Conservation (phyloP, 2,888 invertebrate species). For the Dryobota labecula region DNA sequence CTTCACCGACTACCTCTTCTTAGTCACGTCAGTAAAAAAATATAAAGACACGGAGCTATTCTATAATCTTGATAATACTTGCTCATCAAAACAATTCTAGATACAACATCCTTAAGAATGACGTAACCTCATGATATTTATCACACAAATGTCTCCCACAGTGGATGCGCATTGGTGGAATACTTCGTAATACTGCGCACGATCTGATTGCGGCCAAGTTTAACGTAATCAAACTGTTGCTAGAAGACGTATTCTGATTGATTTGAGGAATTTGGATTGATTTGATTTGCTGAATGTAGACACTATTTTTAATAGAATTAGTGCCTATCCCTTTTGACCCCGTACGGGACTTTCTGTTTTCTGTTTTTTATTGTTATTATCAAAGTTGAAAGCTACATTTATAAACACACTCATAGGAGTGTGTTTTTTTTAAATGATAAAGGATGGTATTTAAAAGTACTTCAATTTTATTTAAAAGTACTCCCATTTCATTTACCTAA, state of each 20-base stretch:
- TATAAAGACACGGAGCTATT: not conserved
- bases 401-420: too few species aligned
- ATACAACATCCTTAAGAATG: slow-evolving; percentile 46
- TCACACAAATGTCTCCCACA: slow-evolving; percentile 68
- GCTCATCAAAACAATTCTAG: slow-evolving; percentile 42
- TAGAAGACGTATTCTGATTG: slow-evolving; percentile 62
- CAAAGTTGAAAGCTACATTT: too few species aligned
- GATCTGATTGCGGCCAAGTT: slow-evolving; percentile 76
- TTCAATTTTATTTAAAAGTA: too few species aligned
- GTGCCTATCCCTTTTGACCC: too few species aligned
- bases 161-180: slow-evolving; percentile 63
- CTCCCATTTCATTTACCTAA: too few species aligned
- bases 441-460: too few species aligned
- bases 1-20: not conserved
- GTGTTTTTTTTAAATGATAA: too few species aligned
- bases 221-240: slow-evolving; percentile 73
- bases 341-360: too few species aligned
- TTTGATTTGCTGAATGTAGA: slow-evolving; percentile 12
- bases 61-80: slow-evolving; percentile 13
- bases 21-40: not conserved
- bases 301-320: not conserved
- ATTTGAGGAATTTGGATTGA: not conserved
- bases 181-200: slow-evolving; percentile 72
- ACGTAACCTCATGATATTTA: slow-evolving; percentile 66
- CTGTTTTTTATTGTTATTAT: too few species aligned